Conservation (phyloP, 2,113 vertebrate genomes). For the Nothobranchius furzeri region DNA sequence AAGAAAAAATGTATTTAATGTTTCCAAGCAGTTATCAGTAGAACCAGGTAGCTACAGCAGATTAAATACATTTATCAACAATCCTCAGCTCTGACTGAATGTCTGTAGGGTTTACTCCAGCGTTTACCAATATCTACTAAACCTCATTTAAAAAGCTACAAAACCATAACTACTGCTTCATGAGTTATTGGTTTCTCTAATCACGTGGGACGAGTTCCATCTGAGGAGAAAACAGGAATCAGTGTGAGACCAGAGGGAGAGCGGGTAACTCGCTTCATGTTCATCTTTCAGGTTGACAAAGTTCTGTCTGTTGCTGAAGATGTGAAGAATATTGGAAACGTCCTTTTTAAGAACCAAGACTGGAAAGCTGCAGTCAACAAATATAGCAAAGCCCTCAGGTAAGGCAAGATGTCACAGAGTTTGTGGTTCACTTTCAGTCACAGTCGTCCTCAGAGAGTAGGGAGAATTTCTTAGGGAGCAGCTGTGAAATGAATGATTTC, state of each 20-base stretch:
- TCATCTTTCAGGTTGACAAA: constrained; percentile 82
- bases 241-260: not conserved
- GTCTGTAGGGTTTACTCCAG: no score
- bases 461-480: not conserved
- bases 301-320: constrained; percentile 89
- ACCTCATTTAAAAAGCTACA: no score
- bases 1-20: not conserved
- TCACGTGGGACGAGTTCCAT: not conserved
- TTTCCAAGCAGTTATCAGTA: no score
- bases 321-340: constrained; percentile 94
- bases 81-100: no score
- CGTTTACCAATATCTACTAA: no score
- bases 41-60: no score
- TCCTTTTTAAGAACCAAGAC: constrained; percentile 92
- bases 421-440: constrained; percentile 2
- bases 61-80: no score
- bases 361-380: constrained; percentile 90
- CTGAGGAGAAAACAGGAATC: not conserved
- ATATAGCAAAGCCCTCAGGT: constrained; percentile 95
- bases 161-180: no score
- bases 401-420: constrained; percentile 13
- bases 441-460: not conserved
- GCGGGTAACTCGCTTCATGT: not conserved
- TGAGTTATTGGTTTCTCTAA: not conserved
- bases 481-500: not conserved